Evolutionary conservation across 1,140 invertebrate genomes (phyloP).

Genomic region (Xylocopa sonorina): DNA sequence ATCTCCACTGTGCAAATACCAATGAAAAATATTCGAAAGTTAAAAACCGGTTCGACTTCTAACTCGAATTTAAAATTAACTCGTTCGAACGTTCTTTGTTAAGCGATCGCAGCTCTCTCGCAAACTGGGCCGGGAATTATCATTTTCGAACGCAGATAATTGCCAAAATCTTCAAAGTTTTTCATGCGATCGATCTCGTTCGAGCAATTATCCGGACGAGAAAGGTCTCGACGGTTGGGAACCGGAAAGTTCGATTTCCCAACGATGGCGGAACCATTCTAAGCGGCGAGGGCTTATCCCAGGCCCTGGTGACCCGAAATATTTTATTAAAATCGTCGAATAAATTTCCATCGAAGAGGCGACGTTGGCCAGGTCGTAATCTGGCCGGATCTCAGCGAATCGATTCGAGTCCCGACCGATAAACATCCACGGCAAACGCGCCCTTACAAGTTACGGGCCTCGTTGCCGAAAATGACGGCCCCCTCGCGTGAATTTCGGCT

Average conservation of each 20-base stretch:
- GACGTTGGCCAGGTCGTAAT: neutral
- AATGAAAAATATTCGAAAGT: too few species aligned
- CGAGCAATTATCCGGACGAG: neutral
- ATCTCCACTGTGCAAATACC: too few species aligned
- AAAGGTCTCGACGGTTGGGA: neutral
- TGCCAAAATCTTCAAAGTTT: too few species aligned
- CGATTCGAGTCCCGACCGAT: neutral
- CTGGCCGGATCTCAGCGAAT: neutral
- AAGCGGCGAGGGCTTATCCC: neutral
- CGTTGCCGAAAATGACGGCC: neutral
- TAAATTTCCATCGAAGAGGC: slow-evolving; percentile 4
- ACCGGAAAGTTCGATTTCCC: neutral
- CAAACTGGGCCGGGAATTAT: neutral
- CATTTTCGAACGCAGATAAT: neutral
- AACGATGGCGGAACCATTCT: neutral
- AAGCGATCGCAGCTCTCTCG: too few species aligned
- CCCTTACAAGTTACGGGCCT: neutral
- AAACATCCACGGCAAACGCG: slow-evolving; percentile 10
- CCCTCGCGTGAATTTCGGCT: neutral
- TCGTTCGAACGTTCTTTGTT: too few species aligned
- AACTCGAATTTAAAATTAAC: too few species aligned
- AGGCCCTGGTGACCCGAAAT: neutral
- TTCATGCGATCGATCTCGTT: neutral
- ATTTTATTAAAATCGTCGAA: slow-evolving; percentile 16
- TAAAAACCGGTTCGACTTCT: too few species aligned